phyloP scores from a whole-genome alignment of 2,797 vertebrate genomes.

The Huso huso region DNA sequence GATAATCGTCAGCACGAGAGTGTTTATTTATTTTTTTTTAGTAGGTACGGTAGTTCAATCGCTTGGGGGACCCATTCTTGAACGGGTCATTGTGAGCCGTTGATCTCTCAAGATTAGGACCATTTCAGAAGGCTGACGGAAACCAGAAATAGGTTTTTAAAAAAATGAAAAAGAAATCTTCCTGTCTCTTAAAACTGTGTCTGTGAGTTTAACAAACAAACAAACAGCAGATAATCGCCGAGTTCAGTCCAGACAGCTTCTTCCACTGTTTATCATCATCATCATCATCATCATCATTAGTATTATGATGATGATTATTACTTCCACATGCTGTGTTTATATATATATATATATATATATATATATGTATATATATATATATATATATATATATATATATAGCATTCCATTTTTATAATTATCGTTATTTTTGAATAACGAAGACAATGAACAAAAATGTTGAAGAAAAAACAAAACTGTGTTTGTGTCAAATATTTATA shows the following conservation, averaged over 20 bases:
- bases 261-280: no score
- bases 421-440: neutral
- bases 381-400: neutral
- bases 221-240: neutral
- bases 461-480: neutral
- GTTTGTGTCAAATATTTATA: neutral
- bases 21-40: no score
- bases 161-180: no score
- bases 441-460: neutral
- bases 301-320: neutral
- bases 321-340: neutral
- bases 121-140: no score
- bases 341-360: neutral
- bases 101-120: no score
- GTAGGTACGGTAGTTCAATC: no score
- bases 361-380: constrained; percentile 2
- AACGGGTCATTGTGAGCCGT: no score
- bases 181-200: no score
- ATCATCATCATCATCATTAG: neutral
- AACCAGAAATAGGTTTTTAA: no score
- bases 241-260: no score
- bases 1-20: no score
- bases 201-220: neutral
- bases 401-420: neutral
- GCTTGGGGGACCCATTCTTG: no score